phyloP scores from a whole-genome alignment of 2,113 vertebrate genomes.

The Phainopepla nitens region DNA sequence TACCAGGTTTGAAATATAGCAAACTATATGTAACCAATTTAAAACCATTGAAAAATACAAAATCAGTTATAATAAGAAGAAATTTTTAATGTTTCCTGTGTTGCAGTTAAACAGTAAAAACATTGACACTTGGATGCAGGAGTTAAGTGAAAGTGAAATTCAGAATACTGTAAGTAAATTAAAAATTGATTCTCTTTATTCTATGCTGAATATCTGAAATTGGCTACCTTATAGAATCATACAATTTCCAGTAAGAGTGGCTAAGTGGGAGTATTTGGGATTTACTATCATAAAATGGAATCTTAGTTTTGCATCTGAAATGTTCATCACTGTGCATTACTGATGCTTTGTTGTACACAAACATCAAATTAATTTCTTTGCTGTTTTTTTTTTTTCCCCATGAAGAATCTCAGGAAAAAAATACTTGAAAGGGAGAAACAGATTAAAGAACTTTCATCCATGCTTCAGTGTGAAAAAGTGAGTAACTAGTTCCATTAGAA shows the following conservation, averaged over 20 bases:
- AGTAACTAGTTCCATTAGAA: not conserved
- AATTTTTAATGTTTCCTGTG: not conserved
- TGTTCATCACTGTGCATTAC: not conserved
- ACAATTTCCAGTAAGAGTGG: not conserved
- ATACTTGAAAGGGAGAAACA: conserved; percentile 70
- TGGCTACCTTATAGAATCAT: not conserved
- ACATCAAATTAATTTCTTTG: not conserved
- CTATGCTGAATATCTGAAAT: not conserved
- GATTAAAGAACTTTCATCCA: conserved; percentile 73
- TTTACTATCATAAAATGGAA: not conserved
- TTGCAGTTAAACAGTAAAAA: conserved; percentile 52
- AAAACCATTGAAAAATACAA: not conserved
- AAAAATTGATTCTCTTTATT: not conserved
- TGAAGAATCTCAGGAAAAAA: conserved; percentile 78
- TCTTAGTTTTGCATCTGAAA: not conserved
- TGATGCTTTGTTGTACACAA: not conserved
- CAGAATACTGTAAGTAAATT: conserved; percentile 76
- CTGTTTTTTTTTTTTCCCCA: not conserved
- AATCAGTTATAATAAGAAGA: not conserved
- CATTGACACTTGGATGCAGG: conserved; percentile 64
- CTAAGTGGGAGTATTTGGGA: not conserved
- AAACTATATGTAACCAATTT: not conserved
- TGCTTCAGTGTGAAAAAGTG: conserved; percentile 81
- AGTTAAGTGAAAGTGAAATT: conserved; percentile 73
- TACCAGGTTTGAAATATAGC: not conserved